Evolutionary conservation across 2,113 vertebrate species (phyloP).

Genomic region (Jaculus jaculus): DNA sequence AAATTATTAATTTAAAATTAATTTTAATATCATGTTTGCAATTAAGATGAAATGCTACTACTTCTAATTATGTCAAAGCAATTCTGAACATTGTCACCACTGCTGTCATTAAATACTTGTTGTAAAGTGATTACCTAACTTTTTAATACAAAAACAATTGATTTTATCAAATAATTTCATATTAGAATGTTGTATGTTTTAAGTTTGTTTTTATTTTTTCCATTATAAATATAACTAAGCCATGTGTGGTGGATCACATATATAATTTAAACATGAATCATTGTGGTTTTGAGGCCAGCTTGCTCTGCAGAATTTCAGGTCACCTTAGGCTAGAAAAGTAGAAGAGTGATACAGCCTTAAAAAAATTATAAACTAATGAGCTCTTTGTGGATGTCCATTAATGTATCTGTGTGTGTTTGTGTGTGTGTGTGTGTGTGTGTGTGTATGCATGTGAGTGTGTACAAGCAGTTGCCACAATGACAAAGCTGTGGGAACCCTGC

Average conservation of each 20-base stretch:
- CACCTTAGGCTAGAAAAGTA: no score
- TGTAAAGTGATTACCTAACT: background rate
- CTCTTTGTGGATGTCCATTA: background rate
- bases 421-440: no score
- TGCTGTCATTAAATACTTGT: background rate
- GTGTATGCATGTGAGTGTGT: no score
- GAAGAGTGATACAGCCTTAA: no score
- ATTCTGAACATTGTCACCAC: background rate
- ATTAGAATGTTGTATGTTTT: background rate
- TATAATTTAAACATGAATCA: no score
- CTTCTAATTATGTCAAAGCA: background rate
- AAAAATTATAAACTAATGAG: no score
- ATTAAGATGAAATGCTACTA: background rate
- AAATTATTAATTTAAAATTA: no score
- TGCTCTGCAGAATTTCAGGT: no score
- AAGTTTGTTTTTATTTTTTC: background rate
- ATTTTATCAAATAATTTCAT: background rate
- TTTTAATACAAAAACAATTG: background rate
- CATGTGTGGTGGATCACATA: no score
- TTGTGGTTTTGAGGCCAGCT: no score
- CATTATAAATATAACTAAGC: background rate
- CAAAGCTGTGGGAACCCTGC: background rate
- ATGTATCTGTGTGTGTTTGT: no score
- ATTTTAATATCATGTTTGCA: background rate
- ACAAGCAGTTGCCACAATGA: no score